Conservation (phyloP, 2,113 vertebrate genomes). For the Mus spicilegus region DNA sequence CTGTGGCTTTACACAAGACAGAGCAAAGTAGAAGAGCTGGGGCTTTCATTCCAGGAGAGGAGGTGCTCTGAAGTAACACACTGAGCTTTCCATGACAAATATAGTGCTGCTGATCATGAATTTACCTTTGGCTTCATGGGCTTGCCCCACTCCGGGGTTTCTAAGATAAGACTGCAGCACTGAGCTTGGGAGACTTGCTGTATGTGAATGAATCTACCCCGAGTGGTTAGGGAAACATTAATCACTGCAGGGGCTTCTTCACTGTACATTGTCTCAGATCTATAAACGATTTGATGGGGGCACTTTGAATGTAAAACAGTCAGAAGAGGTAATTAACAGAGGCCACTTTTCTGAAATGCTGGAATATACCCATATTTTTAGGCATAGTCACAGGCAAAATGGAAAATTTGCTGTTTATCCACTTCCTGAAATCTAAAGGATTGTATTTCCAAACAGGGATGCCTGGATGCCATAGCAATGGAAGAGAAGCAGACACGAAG, state of each 20-base stretch:
- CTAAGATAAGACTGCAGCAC: conserved; percentile 46
- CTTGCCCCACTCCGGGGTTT: conserved; percentile 23
- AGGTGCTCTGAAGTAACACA: conserved; percentile 65
- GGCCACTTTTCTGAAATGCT: neutral
- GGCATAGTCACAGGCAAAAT: neutral
- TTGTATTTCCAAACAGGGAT: neutral
- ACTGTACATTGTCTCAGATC: conserved; percentile 21
- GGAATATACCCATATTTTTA: neutral
- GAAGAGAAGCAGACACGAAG: neutral
- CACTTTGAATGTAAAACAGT: neutral
- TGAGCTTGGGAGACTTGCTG: conserved; percentile 33
- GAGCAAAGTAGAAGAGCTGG: conserved; percentile 65
- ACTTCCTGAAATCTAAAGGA: neutral
- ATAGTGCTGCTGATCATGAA: conserved; percentile 54
- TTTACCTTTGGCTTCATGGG: conserved; percentile 59
- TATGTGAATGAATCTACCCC: neutral
- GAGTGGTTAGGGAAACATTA: neutral
- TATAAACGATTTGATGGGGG: neutral
- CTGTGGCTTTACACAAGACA: conserved; percentile 61
- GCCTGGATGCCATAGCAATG: neutral
- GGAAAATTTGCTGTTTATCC: neutral
- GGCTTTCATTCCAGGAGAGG: conserved; percentile 54
- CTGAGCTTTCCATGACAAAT: conserved; percentile 72
- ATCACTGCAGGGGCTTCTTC: conserved; percentile 21
- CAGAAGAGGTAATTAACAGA: neutral